Evolutionary conservation across 2,797 vertebrate genomes (phyloP).

Genomic region (Lepilemur septentrionalis): DNA sequence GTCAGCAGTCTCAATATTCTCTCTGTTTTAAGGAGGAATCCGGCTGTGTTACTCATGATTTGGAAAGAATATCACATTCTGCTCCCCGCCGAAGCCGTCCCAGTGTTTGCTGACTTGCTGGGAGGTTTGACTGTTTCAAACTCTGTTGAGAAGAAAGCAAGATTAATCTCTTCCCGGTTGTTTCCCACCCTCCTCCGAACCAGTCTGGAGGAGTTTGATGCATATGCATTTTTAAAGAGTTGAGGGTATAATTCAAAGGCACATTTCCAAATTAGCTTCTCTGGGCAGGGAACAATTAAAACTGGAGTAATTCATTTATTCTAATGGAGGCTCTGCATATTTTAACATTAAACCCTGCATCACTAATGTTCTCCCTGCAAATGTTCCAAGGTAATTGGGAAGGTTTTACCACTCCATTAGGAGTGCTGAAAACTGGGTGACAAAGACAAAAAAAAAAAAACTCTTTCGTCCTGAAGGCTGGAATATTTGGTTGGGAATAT

Average conservation of each 20-base stretch:
- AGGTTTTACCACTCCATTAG: conserved; percentile 58
- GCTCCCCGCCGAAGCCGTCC: background rate
- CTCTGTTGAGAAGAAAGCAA: conserved; percentile 46
- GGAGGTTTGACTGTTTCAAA: conserved; percentile 53
- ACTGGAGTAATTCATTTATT: conserved; percentile 59
- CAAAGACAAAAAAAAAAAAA: conserved; percentile 37
- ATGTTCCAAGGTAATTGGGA: conserved; percentile 61
- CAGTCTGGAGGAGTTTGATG: background rate
- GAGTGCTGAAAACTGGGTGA: conserved; percentile 59
- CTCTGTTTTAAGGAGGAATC: background rate
- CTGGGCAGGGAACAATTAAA: conserved; percentile 61
- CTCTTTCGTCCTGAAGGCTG: conserved; percentile 18
- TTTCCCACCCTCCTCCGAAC: background rate
- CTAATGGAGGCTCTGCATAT: conserved; percentile 51
- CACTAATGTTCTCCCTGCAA: conserved; percentile 57
- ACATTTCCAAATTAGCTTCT: conserved; percentile 46
- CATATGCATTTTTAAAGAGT: conserved; percentile 69
- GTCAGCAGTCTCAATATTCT: background rate
- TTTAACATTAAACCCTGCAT: conserved; percentile 58
- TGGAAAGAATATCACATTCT: conserved; percentile 45
- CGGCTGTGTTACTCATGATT: conserved; percentile 32
- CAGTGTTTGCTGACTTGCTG: conserved; percentile 50
- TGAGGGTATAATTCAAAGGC: conserved; percentile 51
- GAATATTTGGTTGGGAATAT: background rate
- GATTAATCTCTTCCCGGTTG: conserved; percentile 25